Percentiles rank a stretch among this genome's conserved stretches.
Conservation (phyloP, 1,140 invertebrate genomes). For the Pectinophora gossypiella region DNA sequence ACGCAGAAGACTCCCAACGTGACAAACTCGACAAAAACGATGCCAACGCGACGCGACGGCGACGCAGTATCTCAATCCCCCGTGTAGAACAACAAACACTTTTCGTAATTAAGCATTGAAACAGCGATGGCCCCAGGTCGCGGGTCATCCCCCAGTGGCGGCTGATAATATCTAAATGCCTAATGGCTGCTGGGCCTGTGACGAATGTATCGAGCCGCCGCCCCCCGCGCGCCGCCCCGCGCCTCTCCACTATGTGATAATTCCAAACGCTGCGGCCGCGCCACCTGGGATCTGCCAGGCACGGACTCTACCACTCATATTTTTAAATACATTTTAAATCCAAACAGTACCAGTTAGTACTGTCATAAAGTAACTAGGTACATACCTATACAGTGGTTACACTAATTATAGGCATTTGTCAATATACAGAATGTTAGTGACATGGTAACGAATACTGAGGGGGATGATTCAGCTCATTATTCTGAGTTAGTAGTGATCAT, state of each 20-base stretch:
- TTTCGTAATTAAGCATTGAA: constrained; percentile 68
- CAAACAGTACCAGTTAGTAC: background rate
- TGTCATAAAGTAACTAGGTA: background rate
- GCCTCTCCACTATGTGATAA: constrained; percentile 70
- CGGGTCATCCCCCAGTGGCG: constrained; percentile 60
- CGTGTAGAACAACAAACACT: constrained; percentile 54
- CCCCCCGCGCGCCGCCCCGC: constrained; percentile 30
- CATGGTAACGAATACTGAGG: too few species aligned
- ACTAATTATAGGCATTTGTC: too few species aligned
- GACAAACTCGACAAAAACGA: too few species aligned
- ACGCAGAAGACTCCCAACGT: too few species aligned
- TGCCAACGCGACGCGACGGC: background rate
- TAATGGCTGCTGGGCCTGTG: constrained; percentile 74
- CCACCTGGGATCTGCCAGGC: constrained; percentile 69
- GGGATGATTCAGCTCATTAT: too few species aligned
- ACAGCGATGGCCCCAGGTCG: constrained; percentile 57
- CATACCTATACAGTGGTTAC: too few species aligned
- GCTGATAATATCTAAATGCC: constrained; percentile 74
- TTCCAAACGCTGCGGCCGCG: constrained; percentile 74
- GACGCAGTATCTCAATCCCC: constrained; percentile 16
- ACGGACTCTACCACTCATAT: constrained; percentile 39
- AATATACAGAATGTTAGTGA: too few species aligned
- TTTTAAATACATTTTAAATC: background rate
- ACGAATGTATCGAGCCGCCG: constrained; percentile 62
- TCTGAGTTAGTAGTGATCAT: too few species aligned